Base-by-base conservation (phyloP, 2,797 vertebrate species). In the Amniataba percoides region DNA sequence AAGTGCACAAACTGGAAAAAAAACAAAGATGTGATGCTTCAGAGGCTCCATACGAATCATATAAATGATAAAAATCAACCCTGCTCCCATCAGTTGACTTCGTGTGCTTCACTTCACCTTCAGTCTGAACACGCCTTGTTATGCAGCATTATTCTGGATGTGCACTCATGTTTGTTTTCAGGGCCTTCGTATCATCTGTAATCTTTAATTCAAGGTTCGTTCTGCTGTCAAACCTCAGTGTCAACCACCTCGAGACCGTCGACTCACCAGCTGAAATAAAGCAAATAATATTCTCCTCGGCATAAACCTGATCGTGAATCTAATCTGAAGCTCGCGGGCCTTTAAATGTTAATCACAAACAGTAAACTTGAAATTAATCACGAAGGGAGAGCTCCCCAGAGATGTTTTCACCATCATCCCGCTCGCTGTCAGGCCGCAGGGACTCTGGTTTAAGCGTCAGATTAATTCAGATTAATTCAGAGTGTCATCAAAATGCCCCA, bases 391-490 rank as follows among this genome's bases (percentile, higher is more conserved):
- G 62, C 45, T 73, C 77, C 86, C 48, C 74, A 8, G 74, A 73
- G 87, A 77, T 27, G 59, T 59, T 73, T 78, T 21, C 15, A 72
- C 71, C 42, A 25, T 65, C 78, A 42, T 5, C 70, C 7, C 0
- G 0, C 61, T 58, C 61, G 0, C 61, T 3, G 56, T 23, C 43
- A 36, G 0, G 58, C 78, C 31, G 4, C 1, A 14, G 46, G 79
- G 52, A 36, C 16, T 61, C 55, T 40, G 64, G 53, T 69, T 72
- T 60, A 63, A 78, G 40, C 7, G 0, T 31, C 3, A 81, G 67
- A 85, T 83, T 74, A 71, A 84, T 51, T 85, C 67, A 60, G 59
- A 77, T 83, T 71, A 76, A 77, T 60, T 75, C 73, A 57, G 6
- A 55, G 49, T 21, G 36, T 73, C 67, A 39, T 63, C 56, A 59